These are phyloP conservation scores for Caenorhabditis sp. DNA, from an alignment of 2,888 invertebrate species.

Conservation along the genomic window DNA sequence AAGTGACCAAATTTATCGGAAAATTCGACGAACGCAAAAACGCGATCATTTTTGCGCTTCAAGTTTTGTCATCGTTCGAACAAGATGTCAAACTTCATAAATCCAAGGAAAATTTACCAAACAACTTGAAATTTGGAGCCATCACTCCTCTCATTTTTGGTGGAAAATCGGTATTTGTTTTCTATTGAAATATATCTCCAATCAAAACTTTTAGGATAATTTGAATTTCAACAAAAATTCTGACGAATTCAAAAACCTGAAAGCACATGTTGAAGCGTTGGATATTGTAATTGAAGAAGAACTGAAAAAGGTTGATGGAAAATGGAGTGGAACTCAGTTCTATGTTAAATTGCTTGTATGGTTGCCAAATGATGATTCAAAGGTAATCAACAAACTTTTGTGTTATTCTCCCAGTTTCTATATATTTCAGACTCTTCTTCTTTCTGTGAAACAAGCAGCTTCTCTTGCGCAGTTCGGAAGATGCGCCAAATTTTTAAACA, in stretches of 20 bases:
- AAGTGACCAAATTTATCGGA: conserved; percentile 23
- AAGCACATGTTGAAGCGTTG: conserved; percentile 73
- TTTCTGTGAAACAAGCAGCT: conserved; percentile 80
- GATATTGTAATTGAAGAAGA: conserved; percentile 72
- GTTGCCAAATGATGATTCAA: conserved; percentile 81
- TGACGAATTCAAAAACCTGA: conserved; percentile 6
- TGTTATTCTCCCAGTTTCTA: too few relatives aligned
- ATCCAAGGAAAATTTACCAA: conserved; percentile 15
- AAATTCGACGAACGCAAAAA: conserved; percentile 83
- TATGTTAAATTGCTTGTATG: conserved; percentile 79
- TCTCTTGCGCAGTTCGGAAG: conserved; percentile 83
- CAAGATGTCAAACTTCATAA: conserved; percentile 37
- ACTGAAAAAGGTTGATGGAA: conserved; percentile 20
- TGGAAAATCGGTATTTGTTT: conserved; percentile 15
- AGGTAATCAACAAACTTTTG: conserved; percentile 73
- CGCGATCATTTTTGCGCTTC: conserved; percentile 74
- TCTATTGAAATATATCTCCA: neutral
- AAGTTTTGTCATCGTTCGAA: conserved; percentile 35
- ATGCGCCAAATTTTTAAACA: conserved; percentile 76
- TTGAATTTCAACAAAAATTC: conserved; percentile 15
- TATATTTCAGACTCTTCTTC: conserved; percentile 75
- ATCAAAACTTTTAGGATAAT: conserved; percentile 3
- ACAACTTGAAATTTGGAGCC: conserved; percentile 25
- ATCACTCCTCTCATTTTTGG: conserved; percentile 35
- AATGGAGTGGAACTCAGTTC: conserved; percentile 27